A percentile compares a stretch with the other conserved stretches of the same genome.
Evolutionary conservation across 2,797 vertebrate species (phyloP).

Genomic region (Enteromius thamalakanensis): DNA sequence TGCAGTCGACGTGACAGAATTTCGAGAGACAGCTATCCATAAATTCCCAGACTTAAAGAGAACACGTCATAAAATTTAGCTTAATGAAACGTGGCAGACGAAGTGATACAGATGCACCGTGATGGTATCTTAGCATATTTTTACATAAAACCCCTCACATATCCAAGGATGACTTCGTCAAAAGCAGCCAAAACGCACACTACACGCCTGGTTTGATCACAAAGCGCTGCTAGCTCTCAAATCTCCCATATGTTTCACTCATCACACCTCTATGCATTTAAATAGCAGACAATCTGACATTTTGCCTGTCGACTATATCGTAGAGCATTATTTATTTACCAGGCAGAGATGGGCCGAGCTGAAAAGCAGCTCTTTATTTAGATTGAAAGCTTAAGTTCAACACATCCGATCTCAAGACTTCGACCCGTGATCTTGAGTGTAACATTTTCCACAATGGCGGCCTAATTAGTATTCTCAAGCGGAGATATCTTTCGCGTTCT

Average conservation of each 20-base stretch:
- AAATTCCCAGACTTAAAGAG: conserved; percentile 34
- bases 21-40: conserved; percentile 25
- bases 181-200: conserved; percentile 28
- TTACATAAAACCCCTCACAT: conserved; percentile 42
- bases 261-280: conserved; percentile 56
- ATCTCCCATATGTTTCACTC: conserved; percentile 47
- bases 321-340: conserved; percentile 46
- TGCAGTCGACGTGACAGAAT: conserved; percentile 21
- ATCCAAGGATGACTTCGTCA: conserved; percentile 16
- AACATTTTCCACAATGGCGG: conserved; percentile 50
- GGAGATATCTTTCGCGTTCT: conserved; percentile 43
- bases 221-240: conserved; percentile 19
- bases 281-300: conserved; percentile 55
- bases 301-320: conserved; percentile 39
- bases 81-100: conserved; percentile 46
- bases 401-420: neutral
- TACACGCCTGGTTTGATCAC: conserved; percentile 24
- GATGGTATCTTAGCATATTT: conserved; percentile 49
- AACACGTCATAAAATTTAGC: conserved; percentile 35
- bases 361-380: conserved; percentile 38
- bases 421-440: conserved; percentile 36
- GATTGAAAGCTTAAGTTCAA: conserved; percentile 37
- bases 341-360: conserved; percentile 24
- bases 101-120: conserved; percentile 32
- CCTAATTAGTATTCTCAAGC: conserved; percentile 53